Evolutionary conservation across 2,797 vertebrate species (phyloP), one percentile per base, ranked within the genome.

Genomic region (Lutjanus campechanus): DNA sequence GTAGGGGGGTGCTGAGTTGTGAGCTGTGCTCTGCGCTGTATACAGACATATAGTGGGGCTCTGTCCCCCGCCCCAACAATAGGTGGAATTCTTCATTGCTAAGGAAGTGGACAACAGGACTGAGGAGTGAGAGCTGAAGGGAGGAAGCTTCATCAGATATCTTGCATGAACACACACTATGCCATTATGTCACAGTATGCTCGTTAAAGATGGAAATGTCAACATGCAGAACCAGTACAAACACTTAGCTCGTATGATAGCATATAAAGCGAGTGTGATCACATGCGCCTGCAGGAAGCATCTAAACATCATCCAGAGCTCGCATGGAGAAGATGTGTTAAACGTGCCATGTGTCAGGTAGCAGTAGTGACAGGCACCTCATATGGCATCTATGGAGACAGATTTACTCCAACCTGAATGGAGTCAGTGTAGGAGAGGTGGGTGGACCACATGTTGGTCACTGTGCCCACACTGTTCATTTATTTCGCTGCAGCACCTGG

Each of bases 21-120:
- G 90, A 91, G 92, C 83, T 92, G 91, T 88, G 81, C 85, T 84
- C 69, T 79, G 77, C 43, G 76, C 82, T 91, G 83, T 90, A 81
- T 81, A 89, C 89, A 86, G 87, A 90, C 92, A 94, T 95, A 98
- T 96, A 97, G 97, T 96, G 93, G 95, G 94, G 95, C 96, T 97
- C 96, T 97, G 96, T 97, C 96, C 96, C 76, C 74, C 29, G 46
- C 76, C 81, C 85, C 74, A 75, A 97, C 96, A 97, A 97, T 96
- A 93, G 93, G 88, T 86, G 20, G 91, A 95, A 96, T 96, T 96
- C 95, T 96, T 95, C 93, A 95, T 93, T 91, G 91, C 92, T 86
- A 59, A 82, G 79, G 71, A 90, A 72, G 55, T 69, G 73, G 77
- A 46, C 29, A 36, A 71, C 51, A 16, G 40, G 59, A 59, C 8